phyloP scores from a whole-genome alignment of 1,140 invertebrate genomes.

The Pachyrhynchus sulphureomaculatus region DNA sequence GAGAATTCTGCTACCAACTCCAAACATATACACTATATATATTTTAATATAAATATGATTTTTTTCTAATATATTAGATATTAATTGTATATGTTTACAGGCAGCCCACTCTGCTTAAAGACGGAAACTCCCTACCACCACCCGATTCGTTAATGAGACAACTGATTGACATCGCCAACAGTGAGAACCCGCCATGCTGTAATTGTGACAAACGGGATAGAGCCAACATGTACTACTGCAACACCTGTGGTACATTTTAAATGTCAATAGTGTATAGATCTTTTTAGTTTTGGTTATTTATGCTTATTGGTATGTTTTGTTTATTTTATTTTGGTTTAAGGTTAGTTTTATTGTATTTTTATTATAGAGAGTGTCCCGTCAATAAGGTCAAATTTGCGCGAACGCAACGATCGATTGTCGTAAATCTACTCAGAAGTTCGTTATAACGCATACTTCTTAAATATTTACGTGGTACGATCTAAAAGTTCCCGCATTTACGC shows the following conservation, averaged over 20 bases:
- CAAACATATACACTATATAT: no score
- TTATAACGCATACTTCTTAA: no score
- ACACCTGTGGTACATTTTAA: slow-evolving; percentile 60
- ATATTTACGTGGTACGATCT: no score
- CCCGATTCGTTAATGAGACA: slow-evolving; percentile 64
- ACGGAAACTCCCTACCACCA: slow-evolving; percentile 60
- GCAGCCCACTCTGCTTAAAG: slow-evolving; percentile 62
- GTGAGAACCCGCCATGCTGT: slow-evolving; percentile 68
- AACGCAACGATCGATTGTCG: no score
- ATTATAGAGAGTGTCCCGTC: no score
- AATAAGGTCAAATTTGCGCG: no score
- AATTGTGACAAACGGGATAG: slow-evolving; percentile 70
- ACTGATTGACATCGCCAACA: slow-evolving; percentile 65
- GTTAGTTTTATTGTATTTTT: slow-evolving; percentile 55
- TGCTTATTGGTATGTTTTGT: slow-evolving; percentile 20
- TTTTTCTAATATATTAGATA: no score
- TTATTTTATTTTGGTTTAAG: slow-evolving; percentile 46
- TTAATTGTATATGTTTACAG: slow-evolving; percentile 46
- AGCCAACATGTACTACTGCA: slow-evolving; percentile 69
- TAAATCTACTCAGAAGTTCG: no score
- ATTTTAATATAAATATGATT: no score
- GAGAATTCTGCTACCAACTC: no score
- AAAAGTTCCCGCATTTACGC: no score
- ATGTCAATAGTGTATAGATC: no score
- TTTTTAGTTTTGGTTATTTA: slow-evolving; percentile 16